Conservation (phyloP, 2,888 invertebrate genomes). For the Chrysopilus asiliformis region DNA sequence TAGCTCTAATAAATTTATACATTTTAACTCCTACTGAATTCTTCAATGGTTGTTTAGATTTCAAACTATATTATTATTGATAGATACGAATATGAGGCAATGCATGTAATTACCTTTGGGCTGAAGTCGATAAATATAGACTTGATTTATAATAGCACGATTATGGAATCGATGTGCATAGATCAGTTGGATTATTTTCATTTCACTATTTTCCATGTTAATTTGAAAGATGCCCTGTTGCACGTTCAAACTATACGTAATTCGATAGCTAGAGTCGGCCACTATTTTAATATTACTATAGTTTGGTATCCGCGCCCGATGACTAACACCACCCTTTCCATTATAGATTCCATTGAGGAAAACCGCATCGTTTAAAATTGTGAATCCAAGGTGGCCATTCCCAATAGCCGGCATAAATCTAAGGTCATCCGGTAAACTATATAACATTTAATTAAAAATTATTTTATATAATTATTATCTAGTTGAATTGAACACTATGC, state of each 20-base stretch:
- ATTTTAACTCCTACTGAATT: no score
- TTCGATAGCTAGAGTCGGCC: background rate
- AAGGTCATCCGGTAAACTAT: slow-evolving; percentile 41
- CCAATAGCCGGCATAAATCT: slow-evolving; percentile 46
- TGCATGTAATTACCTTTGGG: slow-evolving; percentile 14
- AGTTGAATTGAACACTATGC: no score
- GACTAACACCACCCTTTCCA: slow-evolving; percentile 42
- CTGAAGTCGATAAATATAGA: slow-evolving; percentile 9
- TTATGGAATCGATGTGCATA: slow-evolving; percentile 35
- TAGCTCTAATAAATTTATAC: no score
- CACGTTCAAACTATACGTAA: slow-evolving; percentile 37
- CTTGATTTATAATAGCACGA: slow-evolving; percentile 32
- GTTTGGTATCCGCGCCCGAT: slow-evolving; percentile 46
- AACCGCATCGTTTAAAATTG: slow-evolving; percentile 44
- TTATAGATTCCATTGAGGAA: slow-evolving; percentile 48
- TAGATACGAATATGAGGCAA: no score
- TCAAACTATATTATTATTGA: no score
- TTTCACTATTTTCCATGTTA: slow-evolving; percentile 15
- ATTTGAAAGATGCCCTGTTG: slow-evolving; percentile 37
- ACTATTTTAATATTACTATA: slow-evolving; percentile 39
- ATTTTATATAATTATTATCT: no score
- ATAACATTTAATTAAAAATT: no score
- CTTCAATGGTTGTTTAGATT: no score
- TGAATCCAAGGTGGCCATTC: slow-evolving; percentile 46
- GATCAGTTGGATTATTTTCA: slow-evolving; percentile 20